phyloP scores from a whole-genome alignment of 2,113 vertebrate genomes.

The Larimichthys crocea region DNA sequence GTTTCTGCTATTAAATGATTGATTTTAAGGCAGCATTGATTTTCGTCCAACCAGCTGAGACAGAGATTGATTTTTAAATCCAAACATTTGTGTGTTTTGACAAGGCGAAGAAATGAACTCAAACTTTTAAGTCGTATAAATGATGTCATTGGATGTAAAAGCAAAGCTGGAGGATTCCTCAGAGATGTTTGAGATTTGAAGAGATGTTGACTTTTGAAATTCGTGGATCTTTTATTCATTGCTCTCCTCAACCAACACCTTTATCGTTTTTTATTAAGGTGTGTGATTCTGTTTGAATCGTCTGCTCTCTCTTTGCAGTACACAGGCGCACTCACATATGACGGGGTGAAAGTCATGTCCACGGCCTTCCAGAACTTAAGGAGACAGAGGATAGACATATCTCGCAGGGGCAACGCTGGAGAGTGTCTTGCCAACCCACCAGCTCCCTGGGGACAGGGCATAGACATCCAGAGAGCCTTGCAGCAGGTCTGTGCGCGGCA shows the following conservation, averaged over 20 bases:
- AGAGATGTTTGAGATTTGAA: background rate
- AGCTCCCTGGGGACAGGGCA: conserved; percentile 98
- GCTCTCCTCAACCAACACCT: background rate
- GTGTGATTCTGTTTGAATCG: conserved; percentile 10
- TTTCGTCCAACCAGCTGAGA: background rate
- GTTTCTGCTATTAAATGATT: conserved; percentile 19
- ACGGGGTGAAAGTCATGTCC: conserved; percentile 96
- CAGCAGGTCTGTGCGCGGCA: conserved; percentile 89
- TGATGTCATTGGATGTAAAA: background rate
- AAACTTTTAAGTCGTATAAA: background rate
- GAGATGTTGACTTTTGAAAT: background rate
- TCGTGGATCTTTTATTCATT: background rate
- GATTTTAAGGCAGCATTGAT: conserved; percentile 21
- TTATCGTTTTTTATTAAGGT: background rate
- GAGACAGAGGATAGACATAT: conserved; percentile 97
- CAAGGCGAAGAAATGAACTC: background rate
- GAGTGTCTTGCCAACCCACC: conserved; percentile 98
- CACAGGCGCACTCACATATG: conserved; percentile 95
- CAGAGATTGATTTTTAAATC: conserved; percentile 8
- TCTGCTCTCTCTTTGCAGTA: conserved; percentile 84
- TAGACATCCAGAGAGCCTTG: conserved; percentile 97
- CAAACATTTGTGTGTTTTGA: conserved; percentile 6
- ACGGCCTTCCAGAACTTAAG: conserved; percentile 97
- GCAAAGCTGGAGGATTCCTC: background rate
- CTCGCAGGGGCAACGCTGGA: conserved; percentile 95